Conservation (phyloP, 2,113 vertebrate genomes). For the Myocastor coypus region DNA sequence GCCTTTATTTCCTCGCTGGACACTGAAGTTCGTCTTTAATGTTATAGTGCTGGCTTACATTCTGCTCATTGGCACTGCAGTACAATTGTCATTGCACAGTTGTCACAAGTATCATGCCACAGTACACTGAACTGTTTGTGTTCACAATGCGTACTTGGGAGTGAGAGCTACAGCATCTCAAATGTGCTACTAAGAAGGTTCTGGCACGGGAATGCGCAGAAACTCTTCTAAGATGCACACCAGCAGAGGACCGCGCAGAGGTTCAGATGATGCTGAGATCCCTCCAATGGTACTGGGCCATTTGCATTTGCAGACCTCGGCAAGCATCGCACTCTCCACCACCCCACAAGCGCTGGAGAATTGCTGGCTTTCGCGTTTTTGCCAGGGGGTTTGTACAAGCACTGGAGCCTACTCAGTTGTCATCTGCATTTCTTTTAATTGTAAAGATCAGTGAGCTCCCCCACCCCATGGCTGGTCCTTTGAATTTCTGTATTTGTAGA, state of each 20-base stretch:
- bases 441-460: not conserved
- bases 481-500: not conserved
- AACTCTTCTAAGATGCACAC: not conserved
- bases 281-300: fast-evolving
- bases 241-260: too few relatives aligned
- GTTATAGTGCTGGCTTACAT: not conserved
- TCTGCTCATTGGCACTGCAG: not conserved
- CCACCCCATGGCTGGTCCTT: too few relatives aligned
- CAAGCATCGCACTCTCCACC: too few relatives aligned
- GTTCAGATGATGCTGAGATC: not conserved
- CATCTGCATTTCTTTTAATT: not conserved
- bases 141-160: not conserved
- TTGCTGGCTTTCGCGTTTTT: not conserved
- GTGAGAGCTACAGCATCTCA: not conserved
- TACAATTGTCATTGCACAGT: not conserved
- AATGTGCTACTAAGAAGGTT: not conserved
- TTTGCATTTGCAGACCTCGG: too few relatives aligned
- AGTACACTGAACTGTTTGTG: not conserved
- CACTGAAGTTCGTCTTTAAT: not conserved
- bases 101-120: too few relatives aligned
- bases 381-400: not conserved
- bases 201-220: not conserved
- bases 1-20: not conserved
- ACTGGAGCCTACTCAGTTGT: not conserved
- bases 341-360: not conserved